Base-by-base conservation (phyloP, 2,113 vertebrate genomes). In the Nycticebus coucang region DNA sequence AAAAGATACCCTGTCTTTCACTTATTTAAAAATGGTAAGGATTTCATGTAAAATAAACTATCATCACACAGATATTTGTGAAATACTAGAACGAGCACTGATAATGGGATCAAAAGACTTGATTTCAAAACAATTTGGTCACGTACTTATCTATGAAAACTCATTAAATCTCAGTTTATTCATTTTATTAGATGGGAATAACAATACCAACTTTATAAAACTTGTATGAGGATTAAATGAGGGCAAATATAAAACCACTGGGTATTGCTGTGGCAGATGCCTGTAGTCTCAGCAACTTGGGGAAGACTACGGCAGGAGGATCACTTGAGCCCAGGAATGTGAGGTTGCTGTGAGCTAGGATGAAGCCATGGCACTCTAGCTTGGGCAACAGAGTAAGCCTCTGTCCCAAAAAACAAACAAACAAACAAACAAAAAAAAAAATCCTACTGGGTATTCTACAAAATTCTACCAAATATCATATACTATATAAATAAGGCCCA, bases 171-270 rank as follows among this genome's bases (percentile, higher is more conserved):
- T 69, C 35, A 41, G 17, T 89, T 87, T 96, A 41, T 71, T 87
- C 55, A 64, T 83, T 86, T 69, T 71, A 84, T 50, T 81, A 53
- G 69, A 15, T 41, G 17, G 28, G 24, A 64, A 74, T 55, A 83
- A 95, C 64, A 64, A 62, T 0, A 55, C 4, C 30, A 60, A n/a
- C n/a, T 87, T 94, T 35, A 59, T 53, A 87, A 26, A 82, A 86
- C 3, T 85, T 91, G 82, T 91, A 6, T 89, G n/a, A 92, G 7
- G 45, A 75, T 79, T 74, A 82, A 94, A 78, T 79, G 37, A 94
- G 68, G 33, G 72, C 7, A 81, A 72, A 95, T 68, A 89, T 14
- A 72, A 64, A 62, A 62, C 24, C 0, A 62, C 60, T 62, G 24
- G 24, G 60, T 22, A 24, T 10, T 18, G 24, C 24, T 4, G 60